A percentile compares a stretch with the other conserved stretches of the same genome.
phyloP scores from a whole-genome alignment of 1,140 invertebrate genomes.

The Portunus trituberculatus region DNA sequence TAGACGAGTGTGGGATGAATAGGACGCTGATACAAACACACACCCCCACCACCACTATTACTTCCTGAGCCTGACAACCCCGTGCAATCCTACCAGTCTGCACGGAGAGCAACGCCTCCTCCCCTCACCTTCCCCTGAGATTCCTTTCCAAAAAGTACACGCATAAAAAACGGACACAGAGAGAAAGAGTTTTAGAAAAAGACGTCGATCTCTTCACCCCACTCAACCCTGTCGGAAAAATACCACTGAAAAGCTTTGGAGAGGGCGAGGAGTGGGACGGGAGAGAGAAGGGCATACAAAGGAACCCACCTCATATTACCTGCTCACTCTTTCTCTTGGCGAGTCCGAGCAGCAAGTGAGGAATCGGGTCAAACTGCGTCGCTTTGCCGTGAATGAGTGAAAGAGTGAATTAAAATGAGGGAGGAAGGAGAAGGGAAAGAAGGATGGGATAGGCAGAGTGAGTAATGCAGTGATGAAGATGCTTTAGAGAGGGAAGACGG shows the following conservation, averaged over 20 bases:
- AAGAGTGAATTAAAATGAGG: neutral
- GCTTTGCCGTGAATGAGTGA: neutral
- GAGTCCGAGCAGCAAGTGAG: neutral
- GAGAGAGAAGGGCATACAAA: neutral
- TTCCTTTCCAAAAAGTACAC: neutral
- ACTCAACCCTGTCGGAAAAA: neutral
- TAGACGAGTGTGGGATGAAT: too few species aligned
- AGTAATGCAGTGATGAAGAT: neutral
- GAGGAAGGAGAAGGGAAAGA: neutral
- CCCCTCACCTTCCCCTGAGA: neutral
- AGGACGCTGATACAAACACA: too few species aligned
- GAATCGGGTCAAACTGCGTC: neutral
- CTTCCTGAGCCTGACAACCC: too few species aligned
- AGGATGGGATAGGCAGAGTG: neutral
- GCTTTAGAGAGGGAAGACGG: neutral
- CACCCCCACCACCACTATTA: too few species aligned
- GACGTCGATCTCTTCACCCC: neutral
- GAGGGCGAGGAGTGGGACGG: slow-evolving; percentile 5
- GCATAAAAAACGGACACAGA: neutral
- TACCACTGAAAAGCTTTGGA: neutral
- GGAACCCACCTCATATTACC: neutral
- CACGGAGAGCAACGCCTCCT: neutral
- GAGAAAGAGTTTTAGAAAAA: neutral
- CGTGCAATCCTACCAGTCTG: neutral
- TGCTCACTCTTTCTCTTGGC: neutral